Percentiles rank a stretch among this genome's conserved stretches.
Conservation (phyloP, 2,113 vertebrate species). For the Trichechus manatus region DNA sequence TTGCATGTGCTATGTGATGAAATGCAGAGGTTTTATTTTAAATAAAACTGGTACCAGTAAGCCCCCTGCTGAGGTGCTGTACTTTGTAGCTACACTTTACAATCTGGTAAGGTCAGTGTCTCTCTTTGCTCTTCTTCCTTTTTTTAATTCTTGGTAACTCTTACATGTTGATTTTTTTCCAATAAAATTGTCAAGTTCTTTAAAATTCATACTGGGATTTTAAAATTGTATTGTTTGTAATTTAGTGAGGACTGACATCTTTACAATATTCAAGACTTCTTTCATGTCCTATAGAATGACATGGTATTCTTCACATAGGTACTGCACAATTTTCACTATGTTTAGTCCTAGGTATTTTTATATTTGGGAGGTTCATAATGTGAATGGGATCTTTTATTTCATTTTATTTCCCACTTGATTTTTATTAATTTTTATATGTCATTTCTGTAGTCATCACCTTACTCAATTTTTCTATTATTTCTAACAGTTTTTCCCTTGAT, state of each 20-base stretch:
- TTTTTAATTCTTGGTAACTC: not conserved
- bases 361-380: not conserved
- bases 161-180: not conserved
- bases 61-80: not conserved
- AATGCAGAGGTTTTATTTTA: not conserved
- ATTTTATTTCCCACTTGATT: not conserved
- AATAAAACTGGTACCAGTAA: not conserved
- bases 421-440: not conserved
- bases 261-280: conserved; percentile 30
- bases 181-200: conserved; percentile 1
- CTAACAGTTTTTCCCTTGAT: conserved; percentile 3
- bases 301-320: not conserved
- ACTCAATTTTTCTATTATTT: conserved; percentile 40
- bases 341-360: not conserved
- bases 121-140: not conserved
- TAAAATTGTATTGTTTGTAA: conserved; percentile 15
- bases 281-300: not conserved
- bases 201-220: not conserved
- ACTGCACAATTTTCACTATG: not conserved
- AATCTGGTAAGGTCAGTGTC: not conserved
- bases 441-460: conserved; percentile 19
- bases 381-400: conserved; percentile 18
- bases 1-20: not conserved
- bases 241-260: not conserved
- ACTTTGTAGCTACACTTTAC: not conserved